phyloP scores from a whole-genome alignment of 2,797 vertebrate species.

The Salmo trutta region DNA sequence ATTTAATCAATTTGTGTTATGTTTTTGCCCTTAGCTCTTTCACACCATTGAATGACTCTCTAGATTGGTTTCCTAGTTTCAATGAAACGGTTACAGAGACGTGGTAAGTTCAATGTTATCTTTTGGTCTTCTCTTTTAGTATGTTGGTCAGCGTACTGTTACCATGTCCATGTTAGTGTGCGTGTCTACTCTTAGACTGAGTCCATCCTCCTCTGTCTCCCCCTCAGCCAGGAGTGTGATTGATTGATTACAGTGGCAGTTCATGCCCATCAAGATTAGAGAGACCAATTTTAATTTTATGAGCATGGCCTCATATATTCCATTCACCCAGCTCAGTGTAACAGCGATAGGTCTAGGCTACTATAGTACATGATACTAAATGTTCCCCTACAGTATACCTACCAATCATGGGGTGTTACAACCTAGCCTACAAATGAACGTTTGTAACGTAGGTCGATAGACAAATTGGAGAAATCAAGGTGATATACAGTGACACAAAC shows the following conservation, averaged over 20 bases:
- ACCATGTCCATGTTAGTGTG: background rate
- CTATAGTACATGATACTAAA: too few relatives aligned
- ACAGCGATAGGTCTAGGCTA: too few relatives aligned
- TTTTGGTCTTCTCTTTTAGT: background rate
- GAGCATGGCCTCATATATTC: too few relatives aligned
- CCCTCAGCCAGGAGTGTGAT: background rate
- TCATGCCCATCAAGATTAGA: too few relatives aligned
- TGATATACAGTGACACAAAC: too few relatives aligned
- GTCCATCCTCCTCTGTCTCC: background rate
- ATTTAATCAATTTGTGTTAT: background rate
- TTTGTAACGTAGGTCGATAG: too few relatives aligned
- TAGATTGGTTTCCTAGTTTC: constrained; percentile 54
- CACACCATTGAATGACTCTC: constrained; percentile 57
- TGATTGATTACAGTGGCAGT: background rate
- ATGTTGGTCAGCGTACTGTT: background rate
- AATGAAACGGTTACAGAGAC: constrained; percentile 70
- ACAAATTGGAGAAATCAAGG: too few relatives aligned
- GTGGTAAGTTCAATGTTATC: constrained; percentile 65
- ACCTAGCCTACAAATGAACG: too few relatives aligned
- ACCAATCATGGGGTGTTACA: too few relatives aligned
- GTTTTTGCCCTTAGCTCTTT: constrained; percentile 37
- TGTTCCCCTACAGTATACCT: too few relatives aligned
- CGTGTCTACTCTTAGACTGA: background rate
- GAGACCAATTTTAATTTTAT: too few relatives aligned
- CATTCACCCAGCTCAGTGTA: too few relatives aligned